Evolutionary conservation across 37 sponge, comb jelly and placozoan genomes (phyloP).

Genomic region (Crambe crambe): DNA sequence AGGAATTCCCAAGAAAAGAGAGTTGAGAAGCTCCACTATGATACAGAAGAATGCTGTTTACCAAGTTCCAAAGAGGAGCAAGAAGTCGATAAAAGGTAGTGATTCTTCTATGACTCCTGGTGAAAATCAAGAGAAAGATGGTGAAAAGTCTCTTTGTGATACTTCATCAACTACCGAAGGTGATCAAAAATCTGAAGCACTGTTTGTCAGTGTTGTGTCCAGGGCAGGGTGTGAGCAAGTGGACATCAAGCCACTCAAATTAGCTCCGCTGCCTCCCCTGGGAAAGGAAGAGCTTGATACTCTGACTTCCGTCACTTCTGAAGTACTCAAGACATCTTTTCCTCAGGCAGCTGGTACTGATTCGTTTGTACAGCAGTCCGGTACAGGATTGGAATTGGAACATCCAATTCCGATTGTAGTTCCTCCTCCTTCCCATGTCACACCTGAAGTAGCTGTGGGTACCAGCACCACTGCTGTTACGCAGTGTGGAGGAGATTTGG

Average conservation of each 20-base stretch:
- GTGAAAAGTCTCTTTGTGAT: too few species aligned
- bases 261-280: slow-evolving; percentile 31
- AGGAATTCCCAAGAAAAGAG: neutral
- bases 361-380: neutral
- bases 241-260: slow-evolving; percentile 1
- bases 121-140: neutral
- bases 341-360: neutral
- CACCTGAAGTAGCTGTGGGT: neutral
- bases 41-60: neutral
- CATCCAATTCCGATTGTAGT: neutral
- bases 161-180: neutral
- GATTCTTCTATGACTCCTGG: neutral
- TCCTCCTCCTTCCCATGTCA: neutral
- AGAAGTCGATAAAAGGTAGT: too few species aligned
- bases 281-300: neutral
- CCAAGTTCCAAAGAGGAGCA: neutral
- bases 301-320: neutral
- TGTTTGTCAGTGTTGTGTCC: neutral
- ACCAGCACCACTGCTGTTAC: neutral
- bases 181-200: neutral
- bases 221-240: neutral
- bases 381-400: neutral
- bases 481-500: neutral
- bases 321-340: neutral
- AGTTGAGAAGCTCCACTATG: neutral